Evolutionary conservation across 1,140 invertebrate species (phyloP), one percentile per base, ranked within the genome.

Genomic region (Drosophila auraria): DNA sequence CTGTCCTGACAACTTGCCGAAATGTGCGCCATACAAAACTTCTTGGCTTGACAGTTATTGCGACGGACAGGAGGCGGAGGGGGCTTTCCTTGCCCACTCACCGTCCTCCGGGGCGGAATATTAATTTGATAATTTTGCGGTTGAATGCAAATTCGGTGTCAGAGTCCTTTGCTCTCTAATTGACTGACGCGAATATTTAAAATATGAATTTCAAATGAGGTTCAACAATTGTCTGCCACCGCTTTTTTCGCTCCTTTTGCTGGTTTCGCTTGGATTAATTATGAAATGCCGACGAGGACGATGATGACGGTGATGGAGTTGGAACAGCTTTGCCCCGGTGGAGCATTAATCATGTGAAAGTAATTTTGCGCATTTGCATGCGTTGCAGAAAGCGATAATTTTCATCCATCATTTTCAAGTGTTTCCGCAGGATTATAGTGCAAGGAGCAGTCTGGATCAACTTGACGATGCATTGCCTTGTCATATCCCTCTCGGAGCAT

Each of bases 321-420:
- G 73, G 30, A 78, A 27, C 57, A 57, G 36, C 75, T 56, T 66
- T 54, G 73, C 68, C 69, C 58, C 49, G 58, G 73, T 65, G 56
- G 49, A 58, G 78, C 78, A 89, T 89, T 89, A 89, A 90, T 90
- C 86, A 89, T 90, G 77, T 74, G 87, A 84, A 86, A 91, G 86
- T 80, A 90, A 89, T 89, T 89, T 86, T 86, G 82, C 79, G 82
- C 78, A 89, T 90, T 89, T 89, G 86, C 86, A 90, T 89, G 86
- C 86, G 78, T 90, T 89, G 82, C 86, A 86, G 82, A 77, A 89
- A 90, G 81, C 87, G 86, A 89, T 90, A 89, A 89, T 89, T 90
- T 89, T 82, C 86, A 89, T 89, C 79, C 86, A 89, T 89, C 86
- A 89, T 90, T 89, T 86, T 89, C 86, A 89, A 89, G 86, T 89